A percentile compares a stretch with the other conserved stretches of the same genome.
Evolutionary conservation across 2,113 vertebrate species (phyloP).

Genomic region (Rhodinocichla rosea): DNA sequence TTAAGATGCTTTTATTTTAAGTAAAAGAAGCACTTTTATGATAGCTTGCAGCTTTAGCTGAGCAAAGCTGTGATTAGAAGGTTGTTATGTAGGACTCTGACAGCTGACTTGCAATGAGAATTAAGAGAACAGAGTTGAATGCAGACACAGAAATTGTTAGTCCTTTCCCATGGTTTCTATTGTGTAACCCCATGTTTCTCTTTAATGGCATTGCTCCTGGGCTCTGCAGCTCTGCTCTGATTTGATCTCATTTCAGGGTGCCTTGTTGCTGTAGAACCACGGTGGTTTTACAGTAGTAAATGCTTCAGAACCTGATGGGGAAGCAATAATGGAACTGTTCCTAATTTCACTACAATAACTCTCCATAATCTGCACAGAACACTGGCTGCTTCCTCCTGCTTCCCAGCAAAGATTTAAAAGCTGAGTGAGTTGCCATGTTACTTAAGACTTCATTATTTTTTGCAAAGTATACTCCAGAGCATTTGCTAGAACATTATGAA

Average conservation of each 20-base stretch:
- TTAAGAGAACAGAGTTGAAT: neutral
- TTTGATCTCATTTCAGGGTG: neutral
- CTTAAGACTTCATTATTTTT: slow-evolving; percentile 61
- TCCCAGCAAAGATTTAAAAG: slow-evolving; percentile 50
- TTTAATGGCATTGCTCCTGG: neutral
- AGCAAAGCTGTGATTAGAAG: neutral
- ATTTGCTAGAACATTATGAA: slow-evolving; percentile 56
- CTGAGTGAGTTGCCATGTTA: slow-evolving; percentile 20
- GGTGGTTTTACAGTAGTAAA: neutral
- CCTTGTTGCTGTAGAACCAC: neutral
- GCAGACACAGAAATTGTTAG: neutral
- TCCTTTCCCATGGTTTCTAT: neutral
- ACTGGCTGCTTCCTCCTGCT: neutral
- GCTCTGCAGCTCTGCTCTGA: neutral
- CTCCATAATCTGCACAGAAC: slow-evolving; percentile 5
- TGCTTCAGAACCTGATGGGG: neutral
- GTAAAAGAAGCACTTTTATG: neutral
- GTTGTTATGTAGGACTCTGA: neutral
- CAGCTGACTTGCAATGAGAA: neutral
- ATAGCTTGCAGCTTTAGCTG: neutral
- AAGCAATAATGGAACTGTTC: slow-evolving; percentile 25
- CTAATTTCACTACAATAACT: slow-evolving; percentile 21
- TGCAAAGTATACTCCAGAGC: slow-evolving; percentile 53
- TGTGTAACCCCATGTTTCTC: neutral
- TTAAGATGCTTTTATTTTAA: neutral